Evolutionary conservation across 2,113 vertebrate species (phyloP).

Genomic region (Lucifuga dentata): DNA sequence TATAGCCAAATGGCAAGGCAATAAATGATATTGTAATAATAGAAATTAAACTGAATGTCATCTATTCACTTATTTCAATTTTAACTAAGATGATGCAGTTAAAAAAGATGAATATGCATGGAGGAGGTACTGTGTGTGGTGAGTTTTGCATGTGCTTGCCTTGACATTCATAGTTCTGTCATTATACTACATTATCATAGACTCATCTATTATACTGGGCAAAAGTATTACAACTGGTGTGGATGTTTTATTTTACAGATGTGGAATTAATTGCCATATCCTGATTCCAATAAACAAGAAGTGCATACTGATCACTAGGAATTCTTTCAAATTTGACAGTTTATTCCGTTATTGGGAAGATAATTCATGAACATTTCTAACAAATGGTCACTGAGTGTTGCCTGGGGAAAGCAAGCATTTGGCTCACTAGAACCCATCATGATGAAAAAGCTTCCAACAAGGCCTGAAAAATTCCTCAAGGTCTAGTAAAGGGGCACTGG

Average conservation of each 20-base stretch:
- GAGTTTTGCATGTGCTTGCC: no score
- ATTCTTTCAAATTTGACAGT: background rate
- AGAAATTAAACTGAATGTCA: background rate
- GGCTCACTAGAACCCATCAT: slow-evolving; percentile 17
- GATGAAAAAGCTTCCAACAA: slow-evolving; percentile 57
- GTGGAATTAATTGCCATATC: background rate
- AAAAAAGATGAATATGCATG: background rate
- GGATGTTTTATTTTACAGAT: background rate
- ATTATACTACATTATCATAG: no score
- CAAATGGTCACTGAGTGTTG: slow-evolving; percentile 52
- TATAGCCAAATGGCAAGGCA: slow-evolving; percentile 4
- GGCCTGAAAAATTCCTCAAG: slow-evolving; percentile 66
- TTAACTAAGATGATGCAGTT: background rate
- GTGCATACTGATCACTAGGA: background rate
- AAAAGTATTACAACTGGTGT: background rate
- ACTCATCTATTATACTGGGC: no score
- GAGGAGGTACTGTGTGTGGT: background rate
- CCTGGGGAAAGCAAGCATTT: slow-evolving; percentile 40
- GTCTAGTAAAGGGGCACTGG: slow-evolving; percentile 54
- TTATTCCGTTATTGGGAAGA: background rate
- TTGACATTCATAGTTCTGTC: no score
- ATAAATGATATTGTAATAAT: background rate
- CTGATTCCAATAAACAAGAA: no score
- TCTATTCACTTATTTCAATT: background rate
- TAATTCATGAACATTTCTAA: slow-evolving; percentile 7